Conservation (phyloP, 2,797 vertebrate species). For the Oceanodroma leucorhoa region DNA sequence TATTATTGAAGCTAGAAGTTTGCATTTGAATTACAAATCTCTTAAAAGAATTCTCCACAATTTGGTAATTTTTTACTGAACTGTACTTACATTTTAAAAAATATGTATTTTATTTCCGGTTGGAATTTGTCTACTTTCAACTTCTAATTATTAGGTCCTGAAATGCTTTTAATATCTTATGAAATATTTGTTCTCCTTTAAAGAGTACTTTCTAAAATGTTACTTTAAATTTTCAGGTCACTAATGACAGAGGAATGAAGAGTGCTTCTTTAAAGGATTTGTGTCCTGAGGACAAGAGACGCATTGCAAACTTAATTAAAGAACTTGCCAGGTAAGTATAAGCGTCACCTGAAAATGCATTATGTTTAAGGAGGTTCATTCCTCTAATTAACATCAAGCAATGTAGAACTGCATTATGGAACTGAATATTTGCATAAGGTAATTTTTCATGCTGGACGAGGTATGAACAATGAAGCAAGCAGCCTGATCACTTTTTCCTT, state of each 20-base stretch:
- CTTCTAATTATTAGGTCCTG: constrained; percentile 15
- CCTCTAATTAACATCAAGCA: constrained; percentile 16
- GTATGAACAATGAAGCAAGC: background rate
- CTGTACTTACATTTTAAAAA: background rate
- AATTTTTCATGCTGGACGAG: background rate
- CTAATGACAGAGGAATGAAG: constrained; percentile 72
- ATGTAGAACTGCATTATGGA: background rate
- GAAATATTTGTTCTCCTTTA: constrained; percentile 20
- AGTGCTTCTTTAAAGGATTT: constrained; percentile 92
- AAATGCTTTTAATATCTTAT: constrained; percentile 48
- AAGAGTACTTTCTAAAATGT: constrained; percentile 14
- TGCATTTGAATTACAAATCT: background rate
- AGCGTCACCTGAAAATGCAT: constrained; percentile 41
- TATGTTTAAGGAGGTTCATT: background rate
- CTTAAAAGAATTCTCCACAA: background rate
- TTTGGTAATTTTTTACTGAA: background rate
- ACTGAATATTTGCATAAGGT: background rate
- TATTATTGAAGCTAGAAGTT: background rate
- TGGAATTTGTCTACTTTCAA: constrained; percentile 6
- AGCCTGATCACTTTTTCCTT: background rate
- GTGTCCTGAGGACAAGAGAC: constrained; percentile 94
- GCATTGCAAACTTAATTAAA: constrained; percentile 95
- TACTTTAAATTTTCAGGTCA: constrained; percentile 75
- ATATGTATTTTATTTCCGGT: background rate
- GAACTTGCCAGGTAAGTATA: constrained; percentile 92